Evolutionary conservation across 1,140 invertebrate genomes (phyloP), one percentile per base, ranked within the genome.

Genomic region (Thaumatotibia leucotreta): DNA sequence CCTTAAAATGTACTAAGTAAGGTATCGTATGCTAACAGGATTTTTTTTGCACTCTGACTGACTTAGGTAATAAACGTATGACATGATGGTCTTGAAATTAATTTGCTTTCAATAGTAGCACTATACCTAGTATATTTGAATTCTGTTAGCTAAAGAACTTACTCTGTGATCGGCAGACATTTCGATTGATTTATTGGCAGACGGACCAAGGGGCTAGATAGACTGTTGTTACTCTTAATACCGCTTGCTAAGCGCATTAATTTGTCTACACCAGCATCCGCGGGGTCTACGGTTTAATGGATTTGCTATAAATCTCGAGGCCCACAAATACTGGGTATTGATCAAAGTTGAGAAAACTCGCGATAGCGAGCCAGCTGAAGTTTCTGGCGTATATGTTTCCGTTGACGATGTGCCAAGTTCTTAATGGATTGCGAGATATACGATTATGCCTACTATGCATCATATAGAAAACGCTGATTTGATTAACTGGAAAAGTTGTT

Each of bases 311-410:
- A 14, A 20, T 17, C 14, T 45, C 20, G 0, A 45, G 39, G 8
- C 20, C 0, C 17, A 45, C 17, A 20, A 8, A 45, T 45, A 45
- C 5, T 20, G 9, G 14, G n/a, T 11, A 3, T 39, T n/a, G 2
- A 11, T 52, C 6, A 23, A 11, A 23, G 22, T 58, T 4, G 10
- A 58, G 24, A 11, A 24, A 23, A 29, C 22, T 24, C 24, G 22
- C 22, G 27, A 14, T 24, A n/a, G 2, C 11, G 4, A n/a, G 10
- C 4, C 9, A 29, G 22, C 52, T 23, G n/a, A 24, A 58, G 22
- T 14, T 58, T 27, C 50, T 29, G 52, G 27, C 27, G 52, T 77
- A 20, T 72, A 69, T 31, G 73, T 77, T 67, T 63, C 64, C n/a
- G 54, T 64, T 63, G 69, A 73, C 24, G 35, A 61, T 39, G 45